Conservation (phyloP, 1,140 invertebrate genomes). For the Acromyrmex heyeri region DNA sequence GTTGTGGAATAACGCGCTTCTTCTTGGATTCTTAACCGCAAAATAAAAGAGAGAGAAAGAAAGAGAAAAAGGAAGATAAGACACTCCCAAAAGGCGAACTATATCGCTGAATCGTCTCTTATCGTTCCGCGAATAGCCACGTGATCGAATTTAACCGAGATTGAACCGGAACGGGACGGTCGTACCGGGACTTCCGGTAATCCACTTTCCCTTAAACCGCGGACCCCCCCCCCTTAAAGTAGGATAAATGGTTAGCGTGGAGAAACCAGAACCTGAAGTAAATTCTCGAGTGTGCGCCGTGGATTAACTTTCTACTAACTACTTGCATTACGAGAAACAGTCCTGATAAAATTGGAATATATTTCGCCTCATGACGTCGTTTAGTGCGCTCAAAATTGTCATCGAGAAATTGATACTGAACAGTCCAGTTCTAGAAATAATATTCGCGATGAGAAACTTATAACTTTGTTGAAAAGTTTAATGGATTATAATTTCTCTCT, state of each 20-base stretch:
- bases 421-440: constrained; percentile 28
- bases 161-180: constrained; percentile 74
- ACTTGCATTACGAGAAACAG: constrained; percentile 74
- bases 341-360: constrained; percentile 72
- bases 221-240: constrained; percentile 68
- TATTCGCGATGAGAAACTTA: constrained; percentile 9
- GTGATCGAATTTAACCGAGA: constrained; percentile 78
- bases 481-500: neutral
- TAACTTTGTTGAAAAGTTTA: neutral
- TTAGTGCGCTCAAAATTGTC: constrained; percentile 68
- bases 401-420: constrained; percentile 53
- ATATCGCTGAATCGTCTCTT: constrained; percentile 69
- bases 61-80: neutral
- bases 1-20: constrained; percentile 12
- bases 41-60: neutral
- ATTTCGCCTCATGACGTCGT: constrained; percentile 60
- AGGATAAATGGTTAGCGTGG: constrained; percentile 78
- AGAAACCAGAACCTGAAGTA: constrained; percentile 74
- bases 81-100: constrained; percentile 29
- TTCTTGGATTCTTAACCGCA: neutral
- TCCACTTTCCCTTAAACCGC: constrained; percentile 81
- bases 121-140: constrained; percentile 72
- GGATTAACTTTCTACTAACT: constrained; percentile 75
- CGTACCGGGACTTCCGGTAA: constrained; percentile 78
- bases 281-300: constrained; percentile 73